Conservation (phyloP, 2,113 vertebrate species). For the Cyanoliseus patagonus region DNA sequence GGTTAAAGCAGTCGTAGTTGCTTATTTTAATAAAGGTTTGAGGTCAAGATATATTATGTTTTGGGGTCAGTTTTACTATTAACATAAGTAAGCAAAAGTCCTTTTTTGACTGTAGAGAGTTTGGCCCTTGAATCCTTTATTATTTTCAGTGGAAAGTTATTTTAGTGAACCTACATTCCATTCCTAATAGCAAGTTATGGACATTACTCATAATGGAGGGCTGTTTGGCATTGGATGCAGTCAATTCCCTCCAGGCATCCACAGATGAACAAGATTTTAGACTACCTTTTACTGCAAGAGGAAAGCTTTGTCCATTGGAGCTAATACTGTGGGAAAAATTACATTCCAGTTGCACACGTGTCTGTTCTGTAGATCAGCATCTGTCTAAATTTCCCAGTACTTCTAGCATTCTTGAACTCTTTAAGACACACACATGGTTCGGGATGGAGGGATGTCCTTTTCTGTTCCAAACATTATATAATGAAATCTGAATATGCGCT, state of each 20-base stretch:
- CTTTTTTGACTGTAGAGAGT: background rate
- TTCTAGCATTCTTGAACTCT: background rate
- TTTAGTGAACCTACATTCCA: conserved; percentile 56
- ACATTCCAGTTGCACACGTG: background rate
- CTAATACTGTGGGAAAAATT: background rate
- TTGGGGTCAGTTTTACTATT: background rate
- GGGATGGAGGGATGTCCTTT: background rate
- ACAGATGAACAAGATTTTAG: background rate
- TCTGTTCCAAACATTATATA: background rate
- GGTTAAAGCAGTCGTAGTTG: background rate
- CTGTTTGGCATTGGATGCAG: background rate
- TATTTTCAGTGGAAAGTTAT: conserved; percentile 58
- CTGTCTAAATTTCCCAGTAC: background rate
- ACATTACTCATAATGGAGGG: conserved; percentile 55
- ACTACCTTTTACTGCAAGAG: conserved; percentile 15
- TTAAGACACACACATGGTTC: background rate
- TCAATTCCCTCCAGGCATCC: conserved; percentile 26
- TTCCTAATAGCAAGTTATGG: conserved; percentile 29
- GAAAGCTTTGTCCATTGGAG: background rate
- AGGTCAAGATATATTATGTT: background rate
- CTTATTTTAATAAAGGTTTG: conserved; percentile 19
- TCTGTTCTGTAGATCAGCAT: conserved; percentile 24
- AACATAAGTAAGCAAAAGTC: background rate
- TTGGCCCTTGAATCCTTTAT: conserved; percentile 5
- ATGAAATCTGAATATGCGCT: background rate